Conservation (phyloP, 2,113 vertebrate species). For the Corythornis vintsioides region DNA sequence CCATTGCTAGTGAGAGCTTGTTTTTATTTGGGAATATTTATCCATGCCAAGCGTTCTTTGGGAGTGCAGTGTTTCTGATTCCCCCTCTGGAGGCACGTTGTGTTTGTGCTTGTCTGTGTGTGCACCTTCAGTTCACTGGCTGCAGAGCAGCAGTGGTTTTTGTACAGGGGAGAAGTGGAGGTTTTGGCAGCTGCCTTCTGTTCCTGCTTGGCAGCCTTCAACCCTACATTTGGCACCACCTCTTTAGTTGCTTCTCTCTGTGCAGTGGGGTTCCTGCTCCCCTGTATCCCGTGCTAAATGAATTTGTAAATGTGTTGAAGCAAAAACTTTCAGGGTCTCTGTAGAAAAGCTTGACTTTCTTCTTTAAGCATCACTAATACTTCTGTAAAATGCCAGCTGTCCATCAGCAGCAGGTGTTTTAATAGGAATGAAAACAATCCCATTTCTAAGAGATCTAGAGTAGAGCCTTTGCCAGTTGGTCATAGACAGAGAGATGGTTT, state of each 20-base stretch:
- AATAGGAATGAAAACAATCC: not conserved
- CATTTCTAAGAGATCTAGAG: not conserved
- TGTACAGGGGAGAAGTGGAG: not conserved
- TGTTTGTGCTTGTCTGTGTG: not conserved
- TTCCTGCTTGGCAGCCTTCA: not conserved
- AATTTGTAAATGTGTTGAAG: not conserved
- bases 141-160: not conserved
- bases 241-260: not conserved
- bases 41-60: slow-evolving; percentile 10
- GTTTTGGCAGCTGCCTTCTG: not conserved
- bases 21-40: slow-evolving; percentile 32
- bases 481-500: rapidly evolving
- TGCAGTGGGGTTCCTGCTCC: not conserved
- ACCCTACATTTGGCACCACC: not conserved
- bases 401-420: not conserved
- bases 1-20: not conserved
- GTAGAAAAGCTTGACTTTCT: not conserved
- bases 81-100: not conserved
- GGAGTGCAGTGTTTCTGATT: not conserved
- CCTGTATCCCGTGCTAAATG: rapidly evolving
- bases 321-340: not conserved
- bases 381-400: not conserved
- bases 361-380: not conserved
- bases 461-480: rapidly evolving
- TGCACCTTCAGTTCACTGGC: rapidly evolving